These are phyloP conservation scores for Malacoctenus gilli DNA, from an alignment of 2,797 vertebrate species.

Conservation along the genomic window DNA sequence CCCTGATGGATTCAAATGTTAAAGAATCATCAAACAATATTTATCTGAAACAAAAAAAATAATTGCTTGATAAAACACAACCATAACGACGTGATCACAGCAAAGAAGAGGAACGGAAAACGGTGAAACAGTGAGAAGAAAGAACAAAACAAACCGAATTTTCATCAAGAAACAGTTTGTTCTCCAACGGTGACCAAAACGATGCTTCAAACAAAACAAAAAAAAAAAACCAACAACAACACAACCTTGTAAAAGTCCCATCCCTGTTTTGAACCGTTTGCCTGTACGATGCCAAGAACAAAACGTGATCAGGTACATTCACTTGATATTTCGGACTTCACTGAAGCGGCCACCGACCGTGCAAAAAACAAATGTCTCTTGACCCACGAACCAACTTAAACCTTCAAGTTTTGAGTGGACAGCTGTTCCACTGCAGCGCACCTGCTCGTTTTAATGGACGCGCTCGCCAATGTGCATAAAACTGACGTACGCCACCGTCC, in stretches of 20 bases:
- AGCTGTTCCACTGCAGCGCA: conserved; percentile 54
- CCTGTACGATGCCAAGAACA: conserved; percentile 21
- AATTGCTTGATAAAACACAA: conserved; percentile 36
- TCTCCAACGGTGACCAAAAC: too few relatives aligned
- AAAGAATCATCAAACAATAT: conserved; percentile 4
- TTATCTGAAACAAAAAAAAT: conserved; percentile 26
- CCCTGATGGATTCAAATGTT: conserved; percentile 8
- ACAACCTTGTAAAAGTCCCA: conserved; percentile 18
- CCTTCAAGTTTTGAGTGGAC: conserved; percentile 72
- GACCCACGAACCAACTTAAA: too few relatives aligned
- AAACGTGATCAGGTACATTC: too few relatives aligned
- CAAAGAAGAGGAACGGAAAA: conserved; percentile 23
- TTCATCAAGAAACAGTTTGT: too few relatives aligned
- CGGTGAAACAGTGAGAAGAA: conserved; percentile 8
- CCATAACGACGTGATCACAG: conserved; percentile 17
- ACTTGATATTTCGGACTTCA: too few relatives aligned
- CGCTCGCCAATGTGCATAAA: conserved; percentile 42
- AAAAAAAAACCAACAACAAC: too few relatives aligned
- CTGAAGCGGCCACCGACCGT: too few relatives aligned
- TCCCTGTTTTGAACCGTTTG: conserved; percentile 41
- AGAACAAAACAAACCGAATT: conserved; percentile 24
- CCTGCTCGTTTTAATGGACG: conserved; percentile 36
- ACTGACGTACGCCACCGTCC: conserved; percentile 35
- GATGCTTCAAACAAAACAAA: too few relatives aligned
- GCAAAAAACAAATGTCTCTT: too few relatives aligned